Conservation (phyloP, 2,888 invertebrate species). For the Chymomyza caudatula region DNA sequence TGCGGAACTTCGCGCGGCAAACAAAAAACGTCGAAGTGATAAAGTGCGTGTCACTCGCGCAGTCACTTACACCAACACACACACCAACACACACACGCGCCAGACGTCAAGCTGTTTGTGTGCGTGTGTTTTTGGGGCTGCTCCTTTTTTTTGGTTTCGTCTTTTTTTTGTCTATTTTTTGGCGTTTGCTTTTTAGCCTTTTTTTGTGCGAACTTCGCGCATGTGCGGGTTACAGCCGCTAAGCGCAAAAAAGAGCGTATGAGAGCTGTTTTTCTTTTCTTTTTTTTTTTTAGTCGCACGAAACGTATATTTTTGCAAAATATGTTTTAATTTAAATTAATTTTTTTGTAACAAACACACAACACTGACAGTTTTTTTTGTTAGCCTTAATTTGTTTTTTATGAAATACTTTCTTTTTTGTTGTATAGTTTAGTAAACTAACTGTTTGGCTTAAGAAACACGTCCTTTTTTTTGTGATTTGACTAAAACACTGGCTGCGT, state of each 20-base stretch:
- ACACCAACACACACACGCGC: constrained; percentile 14
- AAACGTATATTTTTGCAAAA: not conserved
- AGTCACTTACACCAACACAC: constrained; percentile 4
- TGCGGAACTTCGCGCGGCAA: constrained; percentile 63
- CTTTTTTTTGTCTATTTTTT: constrained; percentile 61
- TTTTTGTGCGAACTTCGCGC: constrained; percentile 63
- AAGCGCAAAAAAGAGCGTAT: constrained; percentile 34
- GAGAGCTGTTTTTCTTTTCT: constrained; percentile 28
- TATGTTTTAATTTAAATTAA: not conserved
- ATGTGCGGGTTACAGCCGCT: constrained; percentile 42
- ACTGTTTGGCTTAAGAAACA: constrained; percentile 35
- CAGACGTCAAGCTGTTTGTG: constrained; percentile 26
- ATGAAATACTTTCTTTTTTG: constrained; percentile 8
- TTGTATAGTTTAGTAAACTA: constrained; percentile 3
- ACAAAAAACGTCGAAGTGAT: constrained; percentile 44
- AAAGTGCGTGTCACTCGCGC: constrained; percentile 51
- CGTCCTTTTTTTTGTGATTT: constrained; percentile 46
- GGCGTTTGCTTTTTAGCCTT: constrained; percentile 50
- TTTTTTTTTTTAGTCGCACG: constrained; percentile 36
- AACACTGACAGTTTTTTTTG: not conserved
- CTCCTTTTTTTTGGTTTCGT: constrained; percentile 44
- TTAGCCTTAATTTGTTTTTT: constrained; percentile 11
- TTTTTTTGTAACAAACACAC: not conserved
- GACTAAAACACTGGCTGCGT: not conserved
- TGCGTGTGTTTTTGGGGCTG: constrained; percentile 45